Conservation (phyloP, 2,113 vertebrate genomes). For the Sapajus apella region DNA sequence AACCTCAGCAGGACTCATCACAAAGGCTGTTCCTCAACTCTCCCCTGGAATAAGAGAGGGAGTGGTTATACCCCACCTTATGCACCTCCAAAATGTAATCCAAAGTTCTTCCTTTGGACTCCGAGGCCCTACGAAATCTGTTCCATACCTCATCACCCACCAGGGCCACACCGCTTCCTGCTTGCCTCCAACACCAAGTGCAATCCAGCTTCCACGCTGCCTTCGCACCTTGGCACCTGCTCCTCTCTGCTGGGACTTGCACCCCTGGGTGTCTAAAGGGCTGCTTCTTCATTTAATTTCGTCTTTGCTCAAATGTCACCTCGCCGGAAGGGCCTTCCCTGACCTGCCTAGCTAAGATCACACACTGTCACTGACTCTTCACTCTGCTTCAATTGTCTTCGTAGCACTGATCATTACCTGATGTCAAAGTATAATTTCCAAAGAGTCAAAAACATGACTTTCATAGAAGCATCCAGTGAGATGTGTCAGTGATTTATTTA, state of each 20-base stretch:
- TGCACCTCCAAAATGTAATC: neutral
- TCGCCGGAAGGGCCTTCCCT: neutral
- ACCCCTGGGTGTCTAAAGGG: neutral
- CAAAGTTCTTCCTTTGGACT: neutral
- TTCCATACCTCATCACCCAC: neutral
- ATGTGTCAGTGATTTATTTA: conserved; percentile 19
- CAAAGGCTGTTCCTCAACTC: neutral
- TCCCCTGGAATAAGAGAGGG: neutral
- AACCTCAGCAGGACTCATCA: neutral
- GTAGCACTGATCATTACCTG: neutral
- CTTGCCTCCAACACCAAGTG: neutral
- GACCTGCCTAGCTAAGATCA: neutral
- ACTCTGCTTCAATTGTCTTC: neutral
- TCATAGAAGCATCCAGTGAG: neutral
- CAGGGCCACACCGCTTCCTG: neutral
- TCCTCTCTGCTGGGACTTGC: too few species aligned
- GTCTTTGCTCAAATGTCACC: conserved; percentile 30
- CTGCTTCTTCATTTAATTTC: neutral
- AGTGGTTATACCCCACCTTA: neutral
- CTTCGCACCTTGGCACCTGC: neutral
- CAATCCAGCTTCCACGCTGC: neutral
- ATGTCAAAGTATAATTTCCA: conserved; percentile 66
- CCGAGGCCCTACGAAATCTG: neutral
- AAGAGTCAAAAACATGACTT: conserved; percentile 48
- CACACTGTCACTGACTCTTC: neutral